A percentile compares a stretch with the other conserved stretches of the same genome.
These are phyloP conservation scores for Blera fallax DNA, from an alignment of 2,888 invertebrate species.

Conservation along the genomic window DNA sequence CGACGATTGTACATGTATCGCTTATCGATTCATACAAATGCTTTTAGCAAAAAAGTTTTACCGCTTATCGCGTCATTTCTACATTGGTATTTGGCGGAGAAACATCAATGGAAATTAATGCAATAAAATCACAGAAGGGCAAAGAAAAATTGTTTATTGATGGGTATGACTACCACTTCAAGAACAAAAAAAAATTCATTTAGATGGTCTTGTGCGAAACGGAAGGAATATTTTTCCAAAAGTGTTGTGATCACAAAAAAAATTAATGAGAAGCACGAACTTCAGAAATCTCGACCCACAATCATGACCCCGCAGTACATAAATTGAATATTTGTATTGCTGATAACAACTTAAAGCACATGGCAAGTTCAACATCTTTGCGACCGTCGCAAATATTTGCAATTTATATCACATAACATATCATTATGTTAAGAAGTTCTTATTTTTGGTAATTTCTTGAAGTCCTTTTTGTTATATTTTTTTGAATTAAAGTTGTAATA, in stretches of 20 bases:
- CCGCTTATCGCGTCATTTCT: background rate
- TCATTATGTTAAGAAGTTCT: too few relatives aligned
- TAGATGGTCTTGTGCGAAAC: background rate
- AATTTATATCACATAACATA: too few relatives aligned
- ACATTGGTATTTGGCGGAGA: background rate
- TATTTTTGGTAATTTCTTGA: too few relatives aligned
- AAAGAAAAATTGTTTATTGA: background rate
- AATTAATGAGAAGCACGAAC: slow-evolving; percentile 7
- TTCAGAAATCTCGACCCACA: background rate
- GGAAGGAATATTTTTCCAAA: background rate
- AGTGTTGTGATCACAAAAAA: slow-evolving; percentile 4
- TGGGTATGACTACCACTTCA: background rate
- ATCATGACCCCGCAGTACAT: background rate
- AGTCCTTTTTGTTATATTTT: too few relatives aligned
- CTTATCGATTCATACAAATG: background rate
- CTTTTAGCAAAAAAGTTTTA: background rate
- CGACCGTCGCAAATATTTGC: slow-evolving; percentile 8
- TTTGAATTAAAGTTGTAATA: too few relatives aligned
- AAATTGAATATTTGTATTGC: background rate
- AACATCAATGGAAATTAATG: background rate
- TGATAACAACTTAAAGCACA: slow-evolving; percentile 17
- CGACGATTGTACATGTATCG: too few relatives aligned
- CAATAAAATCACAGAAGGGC: background rate
- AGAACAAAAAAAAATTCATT: background rate
- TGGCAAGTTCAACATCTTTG: slow-evolving; percentile 15